phyloP scores from a whole-genome alignment of 1,140 invertebrate genomes.

The Procambarus virginalis region DNA sequence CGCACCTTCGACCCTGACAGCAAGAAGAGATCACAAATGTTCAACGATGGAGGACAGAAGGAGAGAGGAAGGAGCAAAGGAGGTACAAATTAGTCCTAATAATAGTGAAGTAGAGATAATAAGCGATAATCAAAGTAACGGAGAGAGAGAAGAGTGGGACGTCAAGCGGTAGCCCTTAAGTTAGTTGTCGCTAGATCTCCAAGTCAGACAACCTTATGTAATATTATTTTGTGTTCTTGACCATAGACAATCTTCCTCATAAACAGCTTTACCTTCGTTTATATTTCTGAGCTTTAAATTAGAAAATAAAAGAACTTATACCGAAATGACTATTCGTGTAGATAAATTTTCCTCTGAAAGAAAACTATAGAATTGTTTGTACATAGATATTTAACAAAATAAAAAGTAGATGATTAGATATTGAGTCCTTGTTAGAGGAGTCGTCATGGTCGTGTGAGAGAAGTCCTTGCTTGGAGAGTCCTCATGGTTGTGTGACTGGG shows the following conservation, averaged over 20 bases:
- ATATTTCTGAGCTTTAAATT: constrained; percentile 6
- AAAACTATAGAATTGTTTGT: too few species aligned
- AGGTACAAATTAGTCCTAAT: constrained; percentile 12
- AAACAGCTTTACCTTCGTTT: background rate
- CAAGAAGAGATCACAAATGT: background rate
- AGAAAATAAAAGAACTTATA: background rate
- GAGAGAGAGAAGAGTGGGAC: background rate
- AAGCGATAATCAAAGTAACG: background rate
- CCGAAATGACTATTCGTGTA: background rate
- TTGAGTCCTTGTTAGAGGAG: too few species aligned
- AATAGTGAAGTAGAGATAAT: background rate
- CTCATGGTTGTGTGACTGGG: too few species aligned
- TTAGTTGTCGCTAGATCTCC: background rate
- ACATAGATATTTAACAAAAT: too few species aligned
- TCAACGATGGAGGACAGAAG: background rate
- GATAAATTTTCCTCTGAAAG: too few species aligned
- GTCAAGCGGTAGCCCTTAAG: background rate
- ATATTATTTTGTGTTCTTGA: background rate
- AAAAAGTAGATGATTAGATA: too few species aligned
- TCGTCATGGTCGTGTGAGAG: too few species aligned
- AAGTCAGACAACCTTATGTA: background rate
- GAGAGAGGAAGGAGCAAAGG: background rate
- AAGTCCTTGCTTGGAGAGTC: too few species aligned
- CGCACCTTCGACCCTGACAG: background rate
- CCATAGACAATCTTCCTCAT: background rate